Base-by-base conservation (phyloP, 2,888 invertebrate genomes). In the Trissolcus brochymenae region DNA sequence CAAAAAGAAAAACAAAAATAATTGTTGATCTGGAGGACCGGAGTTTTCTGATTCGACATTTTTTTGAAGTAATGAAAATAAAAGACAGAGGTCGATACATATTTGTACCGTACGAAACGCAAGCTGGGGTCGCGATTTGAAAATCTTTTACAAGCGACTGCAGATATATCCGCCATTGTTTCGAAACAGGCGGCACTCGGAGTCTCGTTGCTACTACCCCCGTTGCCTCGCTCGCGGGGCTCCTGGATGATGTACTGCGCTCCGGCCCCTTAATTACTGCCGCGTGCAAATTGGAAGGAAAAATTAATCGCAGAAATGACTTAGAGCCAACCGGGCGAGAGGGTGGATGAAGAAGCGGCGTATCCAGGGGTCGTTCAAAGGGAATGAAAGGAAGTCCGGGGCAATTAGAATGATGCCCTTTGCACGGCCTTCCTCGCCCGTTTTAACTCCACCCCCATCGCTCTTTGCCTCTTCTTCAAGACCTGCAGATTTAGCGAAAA, bases 241-340 rank as follows among this genome's bases (percentile, higher is more conserved):
- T 81, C 81, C 70, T 82, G 84, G 84, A 84, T 85, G 87, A 87
- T 87, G 86, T 85, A 87, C 85, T 83, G 85, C 84, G 84, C 83
- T 81, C 82, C 84, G 83, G 85, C 84, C 86, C 87, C 89, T 89
- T 89, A 89, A 89, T 89, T 89, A 89, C 89, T 87, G 88, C 88
- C 89, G 88, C 88, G 89, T 89, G 89, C 89, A 89, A 89, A 89
- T 89, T 89, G 89, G 89, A 87, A 88, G 89, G 89, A 89, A 89
- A 89, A 89, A 89, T 89, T 89, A 89, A 89, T 89, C 89, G 89
- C 88, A 89, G 88, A 89, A 89, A 89, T 89, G 89, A 89, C 89
- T 88, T 88, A 88, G 88, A 87, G 87, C 84, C 83, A 74, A 75
- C 79, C 79, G 78, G 80, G 79, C 61, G 81, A 79, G 79, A 81